Evolutionary conservation across 2,888 invertebrate species (phyloP).

Genomic region (Drosophila atroscutellata): DNA sequence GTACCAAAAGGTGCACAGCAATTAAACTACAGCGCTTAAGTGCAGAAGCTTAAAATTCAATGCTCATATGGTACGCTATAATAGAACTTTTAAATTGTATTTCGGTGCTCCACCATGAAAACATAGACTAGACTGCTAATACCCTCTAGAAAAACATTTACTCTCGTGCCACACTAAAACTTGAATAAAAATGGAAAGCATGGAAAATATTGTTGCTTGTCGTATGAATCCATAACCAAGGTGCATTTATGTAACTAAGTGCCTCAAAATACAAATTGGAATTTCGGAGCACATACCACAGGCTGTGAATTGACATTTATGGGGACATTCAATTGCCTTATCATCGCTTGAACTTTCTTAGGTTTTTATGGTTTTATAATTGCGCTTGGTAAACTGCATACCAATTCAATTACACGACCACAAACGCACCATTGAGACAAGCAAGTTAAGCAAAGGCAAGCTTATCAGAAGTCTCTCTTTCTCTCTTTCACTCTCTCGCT

Average conservation of each 20-base stretch:
- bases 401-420: slow-evolving; percentile 61
- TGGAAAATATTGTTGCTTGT: neutral
- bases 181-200: neutral
- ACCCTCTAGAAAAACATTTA: slow-evolving; percentile 13
- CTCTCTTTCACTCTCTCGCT: neutral
- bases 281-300: slow-evolving; percentile 10
- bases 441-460: slow-evolving; percentile 29
- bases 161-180: neutral
- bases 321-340: slow-evolving; percentile 39
- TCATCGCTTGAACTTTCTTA: slow-evolving; percentile 41
- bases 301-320: slow-evolving; percentile 49
- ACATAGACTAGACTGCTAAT: neutral
- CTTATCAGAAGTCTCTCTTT: slow-evolving; percentile 47
- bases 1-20: neutral
- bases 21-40: neutral
- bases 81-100: slow-evolving; percentile 25
- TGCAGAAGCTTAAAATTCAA: slow-evolving; percentile 18
- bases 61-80: neutral
- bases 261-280: neutral
- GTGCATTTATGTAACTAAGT: neutral
- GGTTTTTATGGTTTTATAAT: slow-evolving; percentile 60
- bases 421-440: slow-evolving; percentile 17
- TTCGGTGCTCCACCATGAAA: slow-evolving; percentile 6
- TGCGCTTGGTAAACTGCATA: slow-evolving; percentile 59
- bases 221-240: neutral